These are phyloP conservation scores for Platyscapa corneri DNA, from an alignment of 1,140 invertebrate species.

Conservation along the genomic window DNA sequence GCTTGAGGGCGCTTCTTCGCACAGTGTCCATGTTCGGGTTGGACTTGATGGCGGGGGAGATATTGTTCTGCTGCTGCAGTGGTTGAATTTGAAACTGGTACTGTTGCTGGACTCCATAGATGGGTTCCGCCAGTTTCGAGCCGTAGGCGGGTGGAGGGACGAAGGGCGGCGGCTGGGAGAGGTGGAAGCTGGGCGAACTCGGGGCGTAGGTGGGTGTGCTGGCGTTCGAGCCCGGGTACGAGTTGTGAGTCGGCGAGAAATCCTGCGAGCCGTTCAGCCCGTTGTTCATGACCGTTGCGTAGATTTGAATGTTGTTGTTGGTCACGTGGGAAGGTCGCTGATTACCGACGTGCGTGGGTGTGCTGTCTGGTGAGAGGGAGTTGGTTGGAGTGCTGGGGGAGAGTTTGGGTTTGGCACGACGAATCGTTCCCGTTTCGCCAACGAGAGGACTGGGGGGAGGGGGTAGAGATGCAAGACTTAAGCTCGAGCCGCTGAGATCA, in stretches of 20 bases:
- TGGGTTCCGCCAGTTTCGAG: constrained; percentile 54
- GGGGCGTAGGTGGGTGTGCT: constrained; percentile 63
- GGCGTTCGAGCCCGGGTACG: constrained; percentile 63
- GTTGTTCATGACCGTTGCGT: background rate
- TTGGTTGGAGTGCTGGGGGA: constrained; percentile 71
- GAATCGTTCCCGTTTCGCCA: constrained; percentile 73
- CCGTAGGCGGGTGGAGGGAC: constrained; percentile 72
- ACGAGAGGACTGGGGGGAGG: constrained; percentile 77
- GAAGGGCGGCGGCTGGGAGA: constrained; percentile 69
- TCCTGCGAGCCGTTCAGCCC: constrained; percentile 43
- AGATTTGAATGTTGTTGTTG: background rate
- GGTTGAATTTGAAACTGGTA: background rate
- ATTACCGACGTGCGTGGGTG: constrained; percentile 53
- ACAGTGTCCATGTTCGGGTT: constrained; percentile 71
- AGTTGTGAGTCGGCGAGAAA: constrained; percentile 58
- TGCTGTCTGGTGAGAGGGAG: constrained; percentile 58
- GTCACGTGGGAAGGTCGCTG: background rate
- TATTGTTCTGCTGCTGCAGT: constrained; percentile 49
- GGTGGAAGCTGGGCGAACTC: constrained; percentile 60
- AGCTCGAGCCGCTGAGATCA: constrained; percentile 81
- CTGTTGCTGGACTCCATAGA: constrained; percentile 13
- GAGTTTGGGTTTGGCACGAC: constrained; percentile 68
- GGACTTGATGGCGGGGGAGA: constrained; percentile 58
- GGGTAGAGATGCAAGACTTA: constrained; percentile 80
- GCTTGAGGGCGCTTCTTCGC: constrained; percentile 70